Conservation (phyloP, 2,797 vertebrate species). For the Ctenosaura bakeri region DNA sequence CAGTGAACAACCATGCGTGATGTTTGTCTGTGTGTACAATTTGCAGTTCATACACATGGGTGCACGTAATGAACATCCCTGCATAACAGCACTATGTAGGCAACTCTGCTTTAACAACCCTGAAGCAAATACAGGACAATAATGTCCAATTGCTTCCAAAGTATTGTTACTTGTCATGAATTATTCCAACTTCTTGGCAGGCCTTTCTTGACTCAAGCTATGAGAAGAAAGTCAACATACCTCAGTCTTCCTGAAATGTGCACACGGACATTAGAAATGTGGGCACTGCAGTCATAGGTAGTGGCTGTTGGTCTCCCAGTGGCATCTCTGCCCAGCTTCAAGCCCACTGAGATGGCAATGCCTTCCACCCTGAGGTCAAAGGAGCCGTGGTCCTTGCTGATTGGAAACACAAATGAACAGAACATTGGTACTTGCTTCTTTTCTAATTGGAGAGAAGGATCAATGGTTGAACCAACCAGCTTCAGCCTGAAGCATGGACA, state of each 20-base stretch:
- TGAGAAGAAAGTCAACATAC: neutral
- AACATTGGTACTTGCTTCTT: neutral
- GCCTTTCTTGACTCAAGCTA: neutral
- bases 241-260: slow-evolving; percentile 35
- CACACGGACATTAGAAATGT: slow-evolving; percentile 30
- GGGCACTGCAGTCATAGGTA: slow-evolving; percentile 47
- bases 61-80: no score
- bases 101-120: no score
- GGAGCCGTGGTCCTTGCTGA: slow-evolving; percentile 56
- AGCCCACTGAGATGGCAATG: slow-evolving; percentile 38
- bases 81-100: no score
- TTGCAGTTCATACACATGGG: no score
- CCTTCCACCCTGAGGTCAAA: slow-evolving; percentile 64
- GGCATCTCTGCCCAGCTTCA: slow-evolving; percentile 54
- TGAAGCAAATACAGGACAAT: no score
- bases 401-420: slow-evolving; percentile 13
- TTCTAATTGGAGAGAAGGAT: neutral
- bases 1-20: no score
- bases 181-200: no score
- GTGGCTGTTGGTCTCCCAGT: slow-evolving; percentile 21
- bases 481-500: no score
- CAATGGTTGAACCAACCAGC: no score
- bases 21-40: no score
- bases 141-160: no score
- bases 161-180: no score